Evolutionary conservation across 2,797 vertebrate species (phyloP).

Genomic region (Agapornis canus): DNA sequence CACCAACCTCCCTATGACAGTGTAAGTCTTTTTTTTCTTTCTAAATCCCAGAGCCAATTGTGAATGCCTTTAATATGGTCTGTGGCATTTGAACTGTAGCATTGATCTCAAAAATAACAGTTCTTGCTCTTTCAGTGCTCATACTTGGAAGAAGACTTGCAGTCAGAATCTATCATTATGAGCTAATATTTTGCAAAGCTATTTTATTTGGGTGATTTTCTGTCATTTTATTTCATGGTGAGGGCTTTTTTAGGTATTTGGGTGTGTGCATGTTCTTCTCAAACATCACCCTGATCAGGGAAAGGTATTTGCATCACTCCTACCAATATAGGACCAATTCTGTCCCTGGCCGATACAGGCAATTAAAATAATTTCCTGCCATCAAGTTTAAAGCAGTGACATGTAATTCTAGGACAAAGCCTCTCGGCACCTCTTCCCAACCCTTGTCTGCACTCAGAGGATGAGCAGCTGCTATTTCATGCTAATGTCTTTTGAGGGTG

Average conservation of each 20-base stretch:
- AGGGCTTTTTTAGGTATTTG: neutral
- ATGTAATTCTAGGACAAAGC: conserved; percentile 28
- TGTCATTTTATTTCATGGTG: neutral
- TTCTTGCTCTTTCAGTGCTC: neutral
- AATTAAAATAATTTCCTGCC: conserved; percentile 45
- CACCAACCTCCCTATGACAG: neutral
- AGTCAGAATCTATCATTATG: neutral
- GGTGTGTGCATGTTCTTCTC: neutral
- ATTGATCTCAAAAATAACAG: neutral
- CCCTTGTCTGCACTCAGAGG: neutral
- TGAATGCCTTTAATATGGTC: neutral
- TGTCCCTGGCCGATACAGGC: neutral
- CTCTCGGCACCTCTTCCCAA: conserved; percentile 25
- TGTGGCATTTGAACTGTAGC: conserved; percentile 1
- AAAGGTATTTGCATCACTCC: neutral
- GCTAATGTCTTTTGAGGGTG: conserved; percentile 21
- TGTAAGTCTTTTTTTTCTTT: neutral
- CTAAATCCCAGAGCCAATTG: neutral
- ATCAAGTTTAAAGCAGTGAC: neutral
- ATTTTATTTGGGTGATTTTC: neutral
- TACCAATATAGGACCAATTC: neutral
- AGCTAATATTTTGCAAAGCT: neutral
- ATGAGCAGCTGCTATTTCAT: conserved; percentile 43
- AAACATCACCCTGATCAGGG: neutral
- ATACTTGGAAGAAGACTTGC: neutral